phyloP scores from a whole-genome alignment of 2,888 invertebrate species.

The Cerastis leucographa region DNA sequence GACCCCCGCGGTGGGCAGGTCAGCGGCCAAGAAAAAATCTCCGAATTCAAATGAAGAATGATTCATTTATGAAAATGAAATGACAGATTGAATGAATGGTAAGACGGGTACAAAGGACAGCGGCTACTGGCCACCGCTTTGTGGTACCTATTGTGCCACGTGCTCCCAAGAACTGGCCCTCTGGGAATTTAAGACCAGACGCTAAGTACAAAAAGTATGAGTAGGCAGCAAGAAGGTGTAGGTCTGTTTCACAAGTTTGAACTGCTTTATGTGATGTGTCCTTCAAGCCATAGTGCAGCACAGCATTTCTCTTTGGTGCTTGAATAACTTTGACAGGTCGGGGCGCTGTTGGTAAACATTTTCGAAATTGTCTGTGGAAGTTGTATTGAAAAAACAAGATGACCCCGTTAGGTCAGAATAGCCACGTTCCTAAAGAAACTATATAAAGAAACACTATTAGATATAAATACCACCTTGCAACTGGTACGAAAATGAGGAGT shows the following conservation, averaged over 20 bases:
- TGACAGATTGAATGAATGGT: constrained; percentile 89
- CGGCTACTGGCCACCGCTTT: constrained; percentile 83
- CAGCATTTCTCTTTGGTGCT: background rate
- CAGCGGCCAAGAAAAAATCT: constrained; percentile 86
- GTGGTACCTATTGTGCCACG: constrained; percentile 81
- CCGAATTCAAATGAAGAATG: constrained; percentile 89
- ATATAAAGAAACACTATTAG: background rate
- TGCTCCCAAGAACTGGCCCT: constrained; percentile 75
- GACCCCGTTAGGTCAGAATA: background rate
- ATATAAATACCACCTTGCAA: background rate
- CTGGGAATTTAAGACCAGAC: constrained; percentile 65
- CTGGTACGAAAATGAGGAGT: background rate
- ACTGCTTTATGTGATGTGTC: background rate
- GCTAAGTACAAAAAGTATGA: constrained; percentile 25
- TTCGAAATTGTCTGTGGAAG: background rate
- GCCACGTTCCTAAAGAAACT: background rate
- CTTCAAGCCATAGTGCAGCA: background rate
- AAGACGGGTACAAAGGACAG: constrained; percentile 80
- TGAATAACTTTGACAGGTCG: background rate
- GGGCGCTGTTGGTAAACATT: background rate
- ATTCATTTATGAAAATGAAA: constrained; percentile 90
- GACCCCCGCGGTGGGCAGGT: constrained; percentile 89
- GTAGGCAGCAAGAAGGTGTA: background rate
- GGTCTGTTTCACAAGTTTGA: background rate
- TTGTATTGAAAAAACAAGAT: too few relatives aligned